Conservation (phyloP, 2,888 invertebrate species). For the Choristoneura rosaceana region DNA sequence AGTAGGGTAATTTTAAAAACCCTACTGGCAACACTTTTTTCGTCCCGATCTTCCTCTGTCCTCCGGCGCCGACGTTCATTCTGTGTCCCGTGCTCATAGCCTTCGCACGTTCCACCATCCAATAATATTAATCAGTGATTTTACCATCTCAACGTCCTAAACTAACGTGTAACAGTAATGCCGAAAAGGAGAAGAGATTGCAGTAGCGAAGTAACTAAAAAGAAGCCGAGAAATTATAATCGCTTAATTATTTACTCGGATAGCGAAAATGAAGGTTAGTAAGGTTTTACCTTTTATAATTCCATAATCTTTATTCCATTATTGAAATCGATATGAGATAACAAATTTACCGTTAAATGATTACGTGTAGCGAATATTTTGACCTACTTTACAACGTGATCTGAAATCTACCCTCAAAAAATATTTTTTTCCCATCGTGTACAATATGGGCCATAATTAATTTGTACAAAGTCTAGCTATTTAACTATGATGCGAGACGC, state of each 20-base stretch:
- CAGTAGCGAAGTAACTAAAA: background rate
- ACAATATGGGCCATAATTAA: too few relatives aligned
- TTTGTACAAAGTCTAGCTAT: too few relatives aligned
- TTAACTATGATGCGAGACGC: too few relatives aligned
- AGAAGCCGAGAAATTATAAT: background rate
- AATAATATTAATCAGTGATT: background rate
- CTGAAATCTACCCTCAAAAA: background rate
- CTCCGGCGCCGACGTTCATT: background rate
- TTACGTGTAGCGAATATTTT: too few relatives aligned
- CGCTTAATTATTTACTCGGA: background rate
- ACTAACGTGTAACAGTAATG: too few relatives aligned
- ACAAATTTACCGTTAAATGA: too few relatives aligned
- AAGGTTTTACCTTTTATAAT: too few relatives aligned
- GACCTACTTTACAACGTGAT: background rate
- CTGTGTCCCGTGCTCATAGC: constrained; percentile 4
- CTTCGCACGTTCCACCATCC: background rate
- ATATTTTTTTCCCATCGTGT: too few relatives aligned
- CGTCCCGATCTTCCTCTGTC: background rate
- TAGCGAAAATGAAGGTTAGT: constrained; percentile 1
- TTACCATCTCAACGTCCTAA: background rate
- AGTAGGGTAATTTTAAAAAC: too few relatives aligned
- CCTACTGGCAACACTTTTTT: too few relatives aligned
- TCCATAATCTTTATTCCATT: background rate
- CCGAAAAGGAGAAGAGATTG: too few relatives aligned
- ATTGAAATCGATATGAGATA: too few relatives aligned